Conservation (phyloP, 2,113 vertebrate species). For the Hylia prasina region DNA sequence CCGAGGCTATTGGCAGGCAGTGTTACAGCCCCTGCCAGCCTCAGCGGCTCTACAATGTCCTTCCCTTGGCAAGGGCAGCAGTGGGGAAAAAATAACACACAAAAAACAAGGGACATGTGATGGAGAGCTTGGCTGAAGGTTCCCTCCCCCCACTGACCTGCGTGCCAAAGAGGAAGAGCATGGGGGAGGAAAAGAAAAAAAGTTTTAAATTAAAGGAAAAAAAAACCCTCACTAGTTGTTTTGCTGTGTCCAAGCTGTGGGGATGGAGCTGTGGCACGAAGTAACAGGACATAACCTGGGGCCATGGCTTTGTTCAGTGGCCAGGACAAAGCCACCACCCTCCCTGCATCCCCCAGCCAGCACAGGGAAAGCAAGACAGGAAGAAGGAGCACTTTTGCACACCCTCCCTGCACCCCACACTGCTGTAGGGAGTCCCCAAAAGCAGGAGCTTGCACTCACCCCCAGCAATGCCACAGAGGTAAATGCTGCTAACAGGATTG, state of each 20-base stretch:
- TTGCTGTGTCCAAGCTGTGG: not conserved
- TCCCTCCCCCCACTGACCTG: not conserved
- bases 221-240: accelerated
- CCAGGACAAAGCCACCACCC: not conserved
- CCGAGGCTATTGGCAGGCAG: conserved; percentile 37
- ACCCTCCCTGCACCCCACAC: not conserved
- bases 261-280: not conserved
- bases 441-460: not conserved
- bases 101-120: conserved; percentile 47
- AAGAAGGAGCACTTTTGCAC: not conserved
- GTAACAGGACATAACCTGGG: accelerated
- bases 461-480: not conserved
- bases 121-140: conserved; percentile 25
- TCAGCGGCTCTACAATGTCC: conserved; percentile 27
- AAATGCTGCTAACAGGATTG: accelerated
- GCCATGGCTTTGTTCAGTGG: accelerated
- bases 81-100: conserved; percentile 52
- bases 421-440: not conserved
- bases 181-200: not conserved
- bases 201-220: not conserved
- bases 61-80: conserved; percentile 49
- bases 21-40: conserved; percentile 27
- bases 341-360: not conserved
- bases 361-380: not conserved
- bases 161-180: not conserved